Conservation (phyloP, 2,113 vertebrate species). For the Poicephalus meyeri region DNA sequence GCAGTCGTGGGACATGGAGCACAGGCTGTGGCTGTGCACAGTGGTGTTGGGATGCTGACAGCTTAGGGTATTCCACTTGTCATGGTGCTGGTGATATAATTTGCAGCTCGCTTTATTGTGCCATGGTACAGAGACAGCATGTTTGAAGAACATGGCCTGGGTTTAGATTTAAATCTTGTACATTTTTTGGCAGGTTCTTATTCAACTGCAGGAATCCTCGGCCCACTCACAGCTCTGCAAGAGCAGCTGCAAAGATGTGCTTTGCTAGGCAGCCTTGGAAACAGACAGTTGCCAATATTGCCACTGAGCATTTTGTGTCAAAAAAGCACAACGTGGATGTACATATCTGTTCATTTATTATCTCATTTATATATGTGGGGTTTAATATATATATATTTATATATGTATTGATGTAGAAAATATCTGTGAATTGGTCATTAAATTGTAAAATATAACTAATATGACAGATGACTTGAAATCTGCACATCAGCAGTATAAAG, state of each 20-base stretch:
- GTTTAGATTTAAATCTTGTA: background rate
- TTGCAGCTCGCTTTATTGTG: background rate
- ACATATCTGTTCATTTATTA: background rate
- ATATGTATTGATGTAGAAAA: background rate
- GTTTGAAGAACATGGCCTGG: background rate
- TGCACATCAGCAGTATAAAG: background rate
- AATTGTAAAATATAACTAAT: background rate
- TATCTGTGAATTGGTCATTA: background rate
- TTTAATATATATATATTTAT: background rate
- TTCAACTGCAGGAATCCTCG: background rate
- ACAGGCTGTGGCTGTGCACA: background rate
- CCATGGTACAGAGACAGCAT: background rate
- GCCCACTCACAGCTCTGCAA: no score
- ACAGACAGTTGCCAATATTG: background rate
- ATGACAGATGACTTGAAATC: background rate
- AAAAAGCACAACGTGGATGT: background rate
- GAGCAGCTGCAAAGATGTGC: background rate
- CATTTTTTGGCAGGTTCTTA: background rate
- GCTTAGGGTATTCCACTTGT: background rate
- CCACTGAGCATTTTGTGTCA: background rate
- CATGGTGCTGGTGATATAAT: fast-evolving
- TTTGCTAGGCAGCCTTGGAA: background rate
- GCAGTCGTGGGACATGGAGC: no score
- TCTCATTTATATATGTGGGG: background rate
- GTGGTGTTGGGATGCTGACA: no score